Conservation (phyloP, 2,797 vertebrate genomes). For the Spheniscus humboldti region DNA sequence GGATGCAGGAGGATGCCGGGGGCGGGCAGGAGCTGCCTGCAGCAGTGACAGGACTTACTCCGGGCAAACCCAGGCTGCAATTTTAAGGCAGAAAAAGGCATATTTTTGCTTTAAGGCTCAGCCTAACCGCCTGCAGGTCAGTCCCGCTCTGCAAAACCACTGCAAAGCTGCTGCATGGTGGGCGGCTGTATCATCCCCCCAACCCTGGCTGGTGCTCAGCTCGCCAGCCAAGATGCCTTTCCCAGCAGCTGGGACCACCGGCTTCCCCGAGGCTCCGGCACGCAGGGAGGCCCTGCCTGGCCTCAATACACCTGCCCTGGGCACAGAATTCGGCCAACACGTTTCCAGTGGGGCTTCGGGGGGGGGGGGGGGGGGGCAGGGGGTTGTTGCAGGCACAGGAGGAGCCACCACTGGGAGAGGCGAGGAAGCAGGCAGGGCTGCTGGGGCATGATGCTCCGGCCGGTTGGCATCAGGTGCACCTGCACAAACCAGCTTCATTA, state of each 20-base stretch:
- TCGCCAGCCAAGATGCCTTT: background rate
- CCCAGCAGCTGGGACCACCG: accelerated
- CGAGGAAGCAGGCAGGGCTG: background rate
- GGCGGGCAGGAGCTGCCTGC: background rate
- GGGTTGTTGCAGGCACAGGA: accelerated
- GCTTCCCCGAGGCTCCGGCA: background rate
- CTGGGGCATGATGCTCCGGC: background rate
- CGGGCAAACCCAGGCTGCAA: background rate
- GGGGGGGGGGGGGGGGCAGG: accelerated
- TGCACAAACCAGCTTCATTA: accelerated
- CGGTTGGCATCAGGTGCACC: background rate
- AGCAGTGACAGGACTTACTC: background rate
- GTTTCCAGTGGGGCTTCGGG: background rate
- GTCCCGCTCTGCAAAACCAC: background rate
- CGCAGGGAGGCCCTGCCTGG: background rate
- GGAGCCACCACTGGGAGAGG: background rate
- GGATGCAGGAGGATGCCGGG: background rate
- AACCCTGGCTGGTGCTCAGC: background rate
- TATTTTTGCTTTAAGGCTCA: background rate
- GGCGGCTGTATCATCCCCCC: background rate
- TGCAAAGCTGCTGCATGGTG: background rate
- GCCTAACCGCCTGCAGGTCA: background rate
- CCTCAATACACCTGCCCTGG: no score
- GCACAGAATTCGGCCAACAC: background rate
- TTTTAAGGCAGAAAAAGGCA: background rate